Evolutionary conservation across 2,797 vertebrate genomes (phyloP).

Genomic region (Tokudaia tokunoshimensis): DNA sequence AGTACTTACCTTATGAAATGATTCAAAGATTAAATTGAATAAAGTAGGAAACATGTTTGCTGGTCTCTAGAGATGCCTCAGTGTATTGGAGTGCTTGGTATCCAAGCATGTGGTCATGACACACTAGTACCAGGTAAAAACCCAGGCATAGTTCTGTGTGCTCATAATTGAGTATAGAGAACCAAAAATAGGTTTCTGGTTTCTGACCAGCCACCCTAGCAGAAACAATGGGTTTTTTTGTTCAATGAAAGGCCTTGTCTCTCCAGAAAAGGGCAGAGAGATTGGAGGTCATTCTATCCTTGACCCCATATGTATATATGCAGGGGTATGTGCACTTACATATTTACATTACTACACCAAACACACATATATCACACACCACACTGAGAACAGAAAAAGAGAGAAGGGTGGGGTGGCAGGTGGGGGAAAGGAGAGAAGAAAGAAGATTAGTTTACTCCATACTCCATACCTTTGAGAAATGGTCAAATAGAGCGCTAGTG

Average conservation of each 20-base stretch:
- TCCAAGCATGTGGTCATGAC: neutral
- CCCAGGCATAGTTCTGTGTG: neutral
- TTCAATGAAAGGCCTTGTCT: neutral
- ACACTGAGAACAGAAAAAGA: neutral
- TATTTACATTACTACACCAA: neutral
- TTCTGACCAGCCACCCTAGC: neutral
- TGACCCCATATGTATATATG: neutral
- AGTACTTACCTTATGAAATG: neutral
- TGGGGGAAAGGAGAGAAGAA: neutral
- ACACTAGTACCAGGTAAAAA: neutral
- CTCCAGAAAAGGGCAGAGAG: neutral
- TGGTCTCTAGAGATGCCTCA: neutral
- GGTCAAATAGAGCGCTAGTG: neutral
- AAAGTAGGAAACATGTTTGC: neutral
- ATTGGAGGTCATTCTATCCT: neutral
- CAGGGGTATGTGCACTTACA: neutral
- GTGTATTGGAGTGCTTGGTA: neutral
- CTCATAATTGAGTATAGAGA: neutral
- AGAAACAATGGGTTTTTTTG: neutral
- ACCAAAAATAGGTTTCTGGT: neutral
- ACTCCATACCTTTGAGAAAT: neutral
- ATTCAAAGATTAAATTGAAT: conserved; percentile 10
- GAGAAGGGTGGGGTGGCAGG: neutral
- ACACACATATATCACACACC: neutral
- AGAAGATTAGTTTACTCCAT: neutral